A percentile compares a stretch with the other conserved stretches of the same genome.
phyloP scores from a whole-genome alignment of 2,113 vertebrate genomes.

The Poecile atricapillus region DNA sequence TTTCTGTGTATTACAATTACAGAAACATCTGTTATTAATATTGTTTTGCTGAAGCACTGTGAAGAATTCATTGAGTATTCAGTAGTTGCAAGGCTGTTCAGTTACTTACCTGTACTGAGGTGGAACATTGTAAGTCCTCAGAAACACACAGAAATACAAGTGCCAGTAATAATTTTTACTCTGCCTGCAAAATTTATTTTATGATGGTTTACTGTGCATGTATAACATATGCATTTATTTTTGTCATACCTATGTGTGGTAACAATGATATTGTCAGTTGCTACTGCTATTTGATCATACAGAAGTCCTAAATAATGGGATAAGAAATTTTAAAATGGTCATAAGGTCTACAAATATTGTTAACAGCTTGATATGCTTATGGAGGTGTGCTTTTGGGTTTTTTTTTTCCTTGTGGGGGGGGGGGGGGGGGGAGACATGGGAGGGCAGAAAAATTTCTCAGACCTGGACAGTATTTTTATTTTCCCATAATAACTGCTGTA shows the following conservation, averaged over 20 bases:
- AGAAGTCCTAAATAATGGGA: not conserved
- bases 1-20: not conserved
- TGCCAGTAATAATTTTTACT: not conserved
- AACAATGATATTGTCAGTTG: not conserved
- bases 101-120: not conserved
- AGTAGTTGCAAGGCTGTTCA: not conserved
- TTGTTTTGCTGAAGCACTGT: not conserved
- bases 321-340: not conserved
- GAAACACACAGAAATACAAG: not conserved
- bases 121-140: not conserved
- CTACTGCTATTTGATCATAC: not conserved
- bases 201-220: not conserved
- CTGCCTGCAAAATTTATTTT: not conserved
- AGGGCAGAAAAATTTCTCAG: not conserved
- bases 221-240: not conserved
- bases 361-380: not conserved
- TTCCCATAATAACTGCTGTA: not conserved
- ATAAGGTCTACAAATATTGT: not conserved
- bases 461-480: not conserved
- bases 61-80: not conserved
- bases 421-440: fast-evolving
- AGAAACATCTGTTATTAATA: not conserved
- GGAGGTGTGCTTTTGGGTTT: not conserved
- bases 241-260: not conserved
- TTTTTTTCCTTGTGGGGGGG: not conserved